Evolutionary conservation across 2,888 invertebrate species (phyloP).

Genomic region (Drosophila barbarae): DNA sequence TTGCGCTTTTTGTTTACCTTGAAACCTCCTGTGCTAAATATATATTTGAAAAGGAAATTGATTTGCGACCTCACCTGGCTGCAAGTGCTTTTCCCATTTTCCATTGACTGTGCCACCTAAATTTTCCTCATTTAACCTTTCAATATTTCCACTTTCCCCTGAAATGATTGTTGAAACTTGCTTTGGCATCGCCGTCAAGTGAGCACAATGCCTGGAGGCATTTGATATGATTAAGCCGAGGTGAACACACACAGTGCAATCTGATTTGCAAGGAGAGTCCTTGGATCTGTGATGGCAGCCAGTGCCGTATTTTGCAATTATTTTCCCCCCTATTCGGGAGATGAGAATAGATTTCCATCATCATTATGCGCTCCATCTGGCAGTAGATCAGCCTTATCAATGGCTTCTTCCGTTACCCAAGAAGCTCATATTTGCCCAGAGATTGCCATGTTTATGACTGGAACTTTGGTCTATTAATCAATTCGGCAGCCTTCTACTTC

Average conservation of each 20-base stretch:
- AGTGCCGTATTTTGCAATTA: conserved; percentile 28
- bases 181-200: neutral
- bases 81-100: neutral
- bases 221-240: conserved; percentile 2
- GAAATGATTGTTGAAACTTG: too few species aligned
- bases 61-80: conserved; percentile 49
- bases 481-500: conserved; percentile 1
- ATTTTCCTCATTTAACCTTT: too few species aligned
- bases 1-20: conserved; percentile 18
- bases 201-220: neutral
- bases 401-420: conserved; percentile 15
- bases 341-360: conserved; percentile 20
- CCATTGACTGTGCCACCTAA: too few species aligned
- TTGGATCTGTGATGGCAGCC: neutral
- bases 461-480: conserved; percentile 36
- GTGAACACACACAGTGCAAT: conserved; percentile 7
- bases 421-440: conserved; percentile 19
- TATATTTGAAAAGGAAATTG: conserved; percentile 68
- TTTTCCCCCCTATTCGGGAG: neutral
- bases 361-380: conserved; percentile 13
- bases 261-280: neutral
- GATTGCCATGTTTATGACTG: conserved; percentile 26
- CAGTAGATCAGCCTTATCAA: conserved; percentile 25
- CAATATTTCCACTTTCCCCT: too few species aligned
- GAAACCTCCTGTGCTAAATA: conserved; percentile 64